These are phyloP conservation scores for Prosapia bicincta DNA, from an alignment of 2,888 invertebrate species.

Conservation along the genomic window DNA sequence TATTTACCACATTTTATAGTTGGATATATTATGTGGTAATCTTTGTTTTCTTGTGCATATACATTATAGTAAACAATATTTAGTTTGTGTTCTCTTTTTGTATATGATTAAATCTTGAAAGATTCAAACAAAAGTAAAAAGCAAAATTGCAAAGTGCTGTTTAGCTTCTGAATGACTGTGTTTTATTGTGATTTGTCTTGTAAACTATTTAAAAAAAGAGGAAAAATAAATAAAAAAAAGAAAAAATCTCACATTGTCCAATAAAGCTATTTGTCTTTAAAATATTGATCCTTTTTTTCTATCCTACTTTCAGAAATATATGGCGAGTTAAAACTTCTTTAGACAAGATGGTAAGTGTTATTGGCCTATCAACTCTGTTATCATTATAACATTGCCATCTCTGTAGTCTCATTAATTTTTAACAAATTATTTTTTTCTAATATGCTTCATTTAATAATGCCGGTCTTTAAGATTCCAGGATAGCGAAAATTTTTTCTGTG, in stretches of 20 bases:
- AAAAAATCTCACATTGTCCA: conserved; percentile 39
- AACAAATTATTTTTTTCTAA: too few species aligned
- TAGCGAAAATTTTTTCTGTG: too few species aligned
- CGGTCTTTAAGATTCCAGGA: too few species aligned
- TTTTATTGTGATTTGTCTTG: conserved; percentile 39
- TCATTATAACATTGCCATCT: too few species aligned
- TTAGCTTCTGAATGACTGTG: conserved; percentile 40
- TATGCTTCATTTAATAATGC: too few species aligned
- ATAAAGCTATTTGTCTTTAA: conserved; percentile 41
- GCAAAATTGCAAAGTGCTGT: conserved; percentile 35
- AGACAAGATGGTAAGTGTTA: too few species aligned
- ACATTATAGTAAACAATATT: conserved; percentile 36
- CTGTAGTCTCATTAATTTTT: too few species aligned
- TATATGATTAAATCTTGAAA: conserved; percentile 34
- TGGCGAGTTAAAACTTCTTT: too few species aligned
- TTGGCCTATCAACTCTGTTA: too few species aligned
- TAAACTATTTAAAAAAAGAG: conserved; percentile 31
- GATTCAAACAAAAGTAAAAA: conserved; percentile 31
- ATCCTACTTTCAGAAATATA: too few species aligned
- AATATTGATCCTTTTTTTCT: conserved; percentile 4
- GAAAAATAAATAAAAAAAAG: conserved; percentile 29
- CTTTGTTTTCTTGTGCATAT: conserved; percentile 35
- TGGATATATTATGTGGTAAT: conserved; percentile 32
- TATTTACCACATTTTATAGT: conserved; percentile 21
- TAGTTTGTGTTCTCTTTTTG: conserved; percentile 40